Evolutionary conservation across 1,140 invertebrate genomes (phyloP), one percentile per base, ranked within the genome.

Genomic region (Glossosoma conforme): DNA sequence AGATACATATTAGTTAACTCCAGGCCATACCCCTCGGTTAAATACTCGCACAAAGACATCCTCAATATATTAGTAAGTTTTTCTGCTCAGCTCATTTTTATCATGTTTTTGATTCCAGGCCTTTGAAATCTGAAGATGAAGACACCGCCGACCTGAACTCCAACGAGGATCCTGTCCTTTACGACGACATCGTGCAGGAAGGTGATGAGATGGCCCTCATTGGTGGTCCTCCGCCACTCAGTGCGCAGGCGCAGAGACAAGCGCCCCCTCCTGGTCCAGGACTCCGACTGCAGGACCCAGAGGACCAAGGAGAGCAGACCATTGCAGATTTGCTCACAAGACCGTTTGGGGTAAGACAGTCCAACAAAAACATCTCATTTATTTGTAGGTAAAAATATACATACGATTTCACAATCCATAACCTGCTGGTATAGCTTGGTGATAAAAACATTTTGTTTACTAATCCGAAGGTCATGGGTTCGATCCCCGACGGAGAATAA

Each of bases 131-230:
- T 13, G 65, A 65, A 13, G 60, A 41, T 44, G 20, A 46, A 13
- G 59, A 54, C 14, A 52, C 36, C 33, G 50, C 62, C 9, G 63
- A 60, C 43, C 46, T 56, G 20, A 45, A 56, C 42, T 42, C 56
- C 2, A 58, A 52, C 41, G 65, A 68, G n/a, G 69, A 79, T 30
- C 69, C 76, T 25, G 70, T 76, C 17, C 61, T 77, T 48, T 83
- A 83, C 56, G 80, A 82, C 50, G 81, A 84, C 56, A 78, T 83
- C 11, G 76, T 81, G 40, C 76, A 81, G 53, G 67, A 78, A 40
- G 69, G 70, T 14, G 76, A 77, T 22, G 76, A 72, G 35, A 67
- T 72, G 59, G 62, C 75, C n/a, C 40, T 58, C 14, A 55, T 52
- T 9, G 44, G 48, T 32, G 56, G 56, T 10, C 51, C 55, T 2